phyloP scores from a whole-genome alignment of 2,113 vertebrate species.

The Oceanites oceanicus region DNA sequence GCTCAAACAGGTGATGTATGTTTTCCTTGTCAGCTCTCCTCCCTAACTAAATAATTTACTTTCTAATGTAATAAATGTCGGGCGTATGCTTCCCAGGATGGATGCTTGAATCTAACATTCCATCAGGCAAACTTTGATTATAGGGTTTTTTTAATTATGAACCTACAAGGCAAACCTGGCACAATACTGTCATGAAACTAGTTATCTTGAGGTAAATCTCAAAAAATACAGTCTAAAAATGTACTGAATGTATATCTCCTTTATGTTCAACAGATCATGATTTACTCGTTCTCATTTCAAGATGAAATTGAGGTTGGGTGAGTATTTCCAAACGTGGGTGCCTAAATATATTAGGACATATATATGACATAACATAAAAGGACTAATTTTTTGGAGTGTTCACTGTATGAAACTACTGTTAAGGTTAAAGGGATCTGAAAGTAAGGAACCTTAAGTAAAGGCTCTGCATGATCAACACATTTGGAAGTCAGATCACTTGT shows the following conservation, averaged over 20 bases:
- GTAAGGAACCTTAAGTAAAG: neutral
- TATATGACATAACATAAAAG: neutral
- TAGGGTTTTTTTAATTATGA: neutral
- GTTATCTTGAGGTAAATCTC: neutral
- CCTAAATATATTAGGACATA: neutral
- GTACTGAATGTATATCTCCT: neutral
- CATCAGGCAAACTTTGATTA: slow-evolving; percentile 43
- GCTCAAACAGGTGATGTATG: slow-evolving; percentile 40
- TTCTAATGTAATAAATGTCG: slow-evolving; percentile 37
- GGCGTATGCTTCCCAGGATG: slow-evolving; percentile 39
- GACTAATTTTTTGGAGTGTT: neutral
- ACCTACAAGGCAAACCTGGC: neutral
- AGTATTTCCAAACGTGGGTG: neutral
- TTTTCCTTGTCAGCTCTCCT: slow-evolving; percentile 32
- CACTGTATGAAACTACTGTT: neutral
- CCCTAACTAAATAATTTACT: slow-evolving; percentile 41
- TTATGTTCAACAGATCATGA: neutral
- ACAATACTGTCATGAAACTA: neutral
- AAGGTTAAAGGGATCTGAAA: neutral
- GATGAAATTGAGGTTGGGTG: neutral
- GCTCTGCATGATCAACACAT: neutral
- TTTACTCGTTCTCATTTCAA: neutral
- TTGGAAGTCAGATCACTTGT: neutral
- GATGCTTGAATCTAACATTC: slow-evolving; percentile 43
- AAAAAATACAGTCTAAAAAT: neutral